phyloP scores from a whole-genome alignment of 37 sponge, comb jelly and placozoan species.

The Aplysina aerophoba region DNA sequence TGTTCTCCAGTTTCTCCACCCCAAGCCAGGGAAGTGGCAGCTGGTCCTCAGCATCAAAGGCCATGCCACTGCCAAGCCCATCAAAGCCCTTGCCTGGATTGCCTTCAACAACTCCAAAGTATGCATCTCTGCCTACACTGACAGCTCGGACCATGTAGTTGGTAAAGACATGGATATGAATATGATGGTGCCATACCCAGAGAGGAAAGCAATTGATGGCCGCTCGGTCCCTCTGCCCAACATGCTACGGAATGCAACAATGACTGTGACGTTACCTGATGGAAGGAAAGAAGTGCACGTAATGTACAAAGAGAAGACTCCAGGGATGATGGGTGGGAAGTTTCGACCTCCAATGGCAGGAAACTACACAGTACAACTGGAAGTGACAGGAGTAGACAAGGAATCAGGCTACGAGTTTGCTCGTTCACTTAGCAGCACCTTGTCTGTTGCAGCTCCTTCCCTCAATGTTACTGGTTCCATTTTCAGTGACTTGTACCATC shows the following conservation, averaged over 20 bases:
- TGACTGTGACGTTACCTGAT: background rate
- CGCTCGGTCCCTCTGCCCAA: too few species aligned
- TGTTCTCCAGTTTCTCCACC: background rate
- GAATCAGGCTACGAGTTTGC: background rate
- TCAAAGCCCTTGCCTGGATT: background rate
- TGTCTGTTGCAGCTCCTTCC: constrained; percentile 3
- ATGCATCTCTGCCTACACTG: background rate
- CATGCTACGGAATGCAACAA: background rate
- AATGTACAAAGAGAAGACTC: background rate
- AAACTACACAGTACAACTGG: background rate
- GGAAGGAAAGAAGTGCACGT: background rate
- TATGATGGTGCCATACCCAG: background rate
- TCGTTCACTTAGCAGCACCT: background rate
- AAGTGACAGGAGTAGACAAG: background rate
- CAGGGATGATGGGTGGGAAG: background rate
- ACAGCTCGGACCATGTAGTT: background rate
- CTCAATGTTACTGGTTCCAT: background rate
- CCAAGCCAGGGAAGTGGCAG: background rate
- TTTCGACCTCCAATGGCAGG: background rate
- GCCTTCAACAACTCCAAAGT: background rate
- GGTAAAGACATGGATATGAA: background rate
- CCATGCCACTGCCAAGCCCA: background rate
- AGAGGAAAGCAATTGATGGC: background rate
- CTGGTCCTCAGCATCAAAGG: background rate
- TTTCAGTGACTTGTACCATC: background rate